Evolutionary conservation across 2,888 invertebrate species (phyloP).

Genomic region (Pseudoips prasinana): DNA sequence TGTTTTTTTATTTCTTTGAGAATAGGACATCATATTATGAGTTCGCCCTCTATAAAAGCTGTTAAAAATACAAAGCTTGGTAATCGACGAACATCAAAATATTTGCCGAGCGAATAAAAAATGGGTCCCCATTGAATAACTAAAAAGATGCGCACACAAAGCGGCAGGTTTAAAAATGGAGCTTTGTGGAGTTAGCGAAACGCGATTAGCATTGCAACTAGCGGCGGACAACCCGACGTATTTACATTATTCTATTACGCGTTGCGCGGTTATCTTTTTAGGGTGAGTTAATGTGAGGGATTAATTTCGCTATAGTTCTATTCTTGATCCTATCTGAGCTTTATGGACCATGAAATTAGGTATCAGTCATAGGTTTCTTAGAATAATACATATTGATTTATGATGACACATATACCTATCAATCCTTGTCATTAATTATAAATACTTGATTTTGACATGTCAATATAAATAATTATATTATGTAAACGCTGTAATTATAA

Average conservation of each 20-base stretch:
- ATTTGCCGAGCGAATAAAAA: conserved; percentile 73
- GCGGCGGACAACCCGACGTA: conserved; percentile 52
- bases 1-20: too few species aligned
- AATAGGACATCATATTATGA: conserved; percentile 46
- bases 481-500: too few species aligned
- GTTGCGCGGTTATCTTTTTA: conserved; percentile 69
- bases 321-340: conserved; percentile 35
- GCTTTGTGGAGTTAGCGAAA: conserved; percentile 59
- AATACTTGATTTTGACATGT: too few species aligned
- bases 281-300: conserved; percentile 67
- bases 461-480: too few species aligned
- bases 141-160: conserved; percentile 53
- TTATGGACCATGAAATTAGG: conserved; percentile 22
- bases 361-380: too few species aligned
- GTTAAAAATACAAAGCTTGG: conserved; percentile 43
- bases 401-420: too few species aligned
- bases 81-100: conserved; percentile 69
- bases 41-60: conserved; percentile 42
- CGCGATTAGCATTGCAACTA: conserved; percentile 70
- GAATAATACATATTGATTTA: too few species aligned
- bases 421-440: too few species aligned
- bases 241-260: conserved; percentile 76
- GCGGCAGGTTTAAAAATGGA: conserved; percentile 64
- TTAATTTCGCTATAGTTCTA: conserved; percentile 50
- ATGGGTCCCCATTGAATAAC: conserved; percentile 60